phyloP scores from a whole-genome alignment of 2,888 invertebrate species.

The Microchrysa polita region DNA sequence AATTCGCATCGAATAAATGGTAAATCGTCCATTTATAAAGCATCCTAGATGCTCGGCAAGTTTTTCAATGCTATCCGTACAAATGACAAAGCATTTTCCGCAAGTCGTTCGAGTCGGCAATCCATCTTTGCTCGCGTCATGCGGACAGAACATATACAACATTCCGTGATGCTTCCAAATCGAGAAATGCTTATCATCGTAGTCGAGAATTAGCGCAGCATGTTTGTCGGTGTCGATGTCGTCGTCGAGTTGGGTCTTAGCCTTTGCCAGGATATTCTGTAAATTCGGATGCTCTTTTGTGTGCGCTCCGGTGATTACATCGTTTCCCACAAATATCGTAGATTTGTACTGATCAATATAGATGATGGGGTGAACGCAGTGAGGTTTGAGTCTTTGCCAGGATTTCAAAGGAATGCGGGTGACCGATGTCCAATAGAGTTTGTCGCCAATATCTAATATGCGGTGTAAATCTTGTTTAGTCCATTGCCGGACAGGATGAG shows the following conservation, averaged over 20 bases:
- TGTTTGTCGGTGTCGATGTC: slow-evolving; percentile 45
- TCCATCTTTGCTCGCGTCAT: slow-evolving; percentile 47
- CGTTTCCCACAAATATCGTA: slow-evolving; percentile 48
- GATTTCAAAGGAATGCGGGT: slow-evolving; percentile 46
- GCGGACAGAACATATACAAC: slow-evolving; percentile 47
- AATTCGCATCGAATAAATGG: slow-evolving; percentile 26
- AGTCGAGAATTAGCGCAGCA: slow-evolving; percentile 49
- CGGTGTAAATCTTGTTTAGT: slow-evolving; percentile 46
- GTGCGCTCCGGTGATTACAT: slow-evolving; percentile 36
- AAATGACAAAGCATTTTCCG: slow-evolving; percentile 42
- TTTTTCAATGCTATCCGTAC: slow-evolving; percentile 12
- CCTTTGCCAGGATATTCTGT: slow-evolving; percentile 11
- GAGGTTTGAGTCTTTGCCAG: slow-evolving; percentile 48
- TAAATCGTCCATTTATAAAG: slow-evolving; percentile 21
- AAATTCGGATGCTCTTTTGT: slow-evolving; percentile 10
- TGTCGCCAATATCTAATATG: slow-evolving; percentile 50
- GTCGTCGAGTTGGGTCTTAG: slow-evolving; percentile 43
- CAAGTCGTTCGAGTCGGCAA: slow-evolving; percentile 2
- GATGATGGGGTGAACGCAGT: slow-evolving; percentile 52
- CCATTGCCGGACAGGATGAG: slow-evolving; percentile 31
- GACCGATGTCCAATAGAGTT: slow-evolving; percentile 50
- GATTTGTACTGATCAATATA: slow-evolving; percentile 49
- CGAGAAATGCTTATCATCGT: slow-evolving; percentile 47
- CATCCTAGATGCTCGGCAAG: slow-evolving; percentile 13
- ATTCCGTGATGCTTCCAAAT: slow-evolving; percentile 50